Percentiles rank a stretch among this genome's conserved stretches.
Evolutionary conservation across 2,113 vertebrate species (phyloP).

Genomic region (Cnemophilus loriae): DNA sequence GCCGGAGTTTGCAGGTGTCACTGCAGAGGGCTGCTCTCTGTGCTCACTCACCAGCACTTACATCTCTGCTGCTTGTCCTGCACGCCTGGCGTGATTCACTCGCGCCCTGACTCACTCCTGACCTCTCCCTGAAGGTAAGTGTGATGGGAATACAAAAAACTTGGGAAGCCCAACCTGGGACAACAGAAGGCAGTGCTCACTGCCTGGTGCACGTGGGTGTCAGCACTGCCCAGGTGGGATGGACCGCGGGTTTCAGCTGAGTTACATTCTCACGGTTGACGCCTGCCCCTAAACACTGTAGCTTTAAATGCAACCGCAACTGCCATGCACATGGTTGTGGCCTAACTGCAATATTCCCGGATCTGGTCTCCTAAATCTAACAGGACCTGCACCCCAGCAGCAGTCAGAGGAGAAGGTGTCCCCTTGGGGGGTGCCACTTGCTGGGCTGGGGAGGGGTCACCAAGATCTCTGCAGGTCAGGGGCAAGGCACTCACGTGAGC

Average conservation of each 20-base stretch:
- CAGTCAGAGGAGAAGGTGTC: neutral
- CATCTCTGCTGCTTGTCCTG: neutral
- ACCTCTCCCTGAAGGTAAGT: neutral
- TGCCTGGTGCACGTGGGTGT: neutral
- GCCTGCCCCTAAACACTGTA: neutral
- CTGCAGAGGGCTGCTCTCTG: neutral
- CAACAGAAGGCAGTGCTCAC: neutral
- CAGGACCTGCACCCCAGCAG: rapidly evolving
- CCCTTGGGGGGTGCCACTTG: neutral
- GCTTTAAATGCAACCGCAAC: neutral
- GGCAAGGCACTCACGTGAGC: neutral
- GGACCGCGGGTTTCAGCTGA: neutral
- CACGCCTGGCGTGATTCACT: neutral
- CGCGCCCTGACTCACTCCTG: neutral
- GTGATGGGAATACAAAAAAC: neutral
- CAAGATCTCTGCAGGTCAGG: neutral
- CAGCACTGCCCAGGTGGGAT: neutral
- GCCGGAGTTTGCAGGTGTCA: neutral
- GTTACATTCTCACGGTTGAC: rapidly evolving
- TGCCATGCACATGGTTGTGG: neutral
- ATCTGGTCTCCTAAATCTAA: neutral
- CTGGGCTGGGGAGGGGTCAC: neutral
- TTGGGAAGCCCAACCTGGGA: rapidly evolving
- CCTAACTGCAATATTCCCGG: neutral
- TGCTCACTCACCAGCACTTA: neutral